Conservation (phyloP, 1,140 invertebrate species). For the Nasonia longicornis region DNA sequence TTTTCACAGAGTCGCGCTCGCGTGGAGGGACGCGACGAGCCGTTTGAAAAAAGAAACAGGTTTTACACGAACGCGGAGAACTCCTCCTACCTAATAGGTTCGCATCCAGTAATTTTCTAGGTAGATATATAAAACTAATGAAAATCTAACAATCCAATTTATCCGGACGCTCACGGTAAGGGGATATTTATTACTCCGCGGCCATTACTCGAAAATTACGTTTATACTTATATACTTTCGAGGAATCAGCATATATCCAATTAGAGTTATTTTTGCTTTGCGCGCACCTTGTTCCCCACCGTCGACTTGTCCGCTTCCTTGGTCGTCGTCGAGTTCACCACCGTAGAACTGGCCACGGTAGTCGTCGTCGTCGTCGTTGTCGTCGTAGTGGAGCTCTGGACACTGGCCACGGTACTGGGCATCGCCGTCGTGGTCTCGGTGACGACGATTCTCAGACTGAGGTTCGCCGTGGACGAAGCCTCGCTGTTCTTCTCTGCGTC, state of each 20-base stretch:
- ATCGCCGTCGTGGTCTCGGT: conserved; percentile 6
- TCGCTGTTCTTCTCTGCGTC: background rate
- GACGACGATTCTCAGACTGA: conserved; percentile 23
- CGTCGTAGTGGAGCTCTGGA: background rate
- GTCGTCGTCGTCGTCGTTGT: conserved; percentile 30
- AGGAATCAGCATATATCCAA: no score
- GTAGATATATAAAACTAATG: background rate
- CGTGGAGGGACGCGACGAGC: background rate
- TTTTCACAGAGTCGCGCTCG: background rate
- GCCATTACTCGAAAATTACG: background rate
- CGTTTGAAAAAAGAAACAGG: background rate
- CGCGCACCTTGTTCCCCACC: background rate
- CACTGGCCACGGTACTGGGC: background rate
- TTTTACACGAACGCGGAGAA: background rate
- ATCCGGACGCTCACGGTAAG: background rate
- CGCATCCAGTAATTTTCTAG: background rate
- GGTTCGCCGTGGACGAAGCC: conserved; percentile 3
- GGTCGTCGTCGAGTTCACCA: conserved; percentile 36
- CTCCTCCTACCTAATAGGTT: conserved; percentile 2
- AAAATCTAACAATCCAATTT: conserved; percentile 1
- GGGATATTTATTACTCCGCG: background rate
- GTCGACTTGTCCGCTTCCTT: conserved; percentile 20
- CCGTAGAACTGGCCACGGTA: conserved; percentile 30
- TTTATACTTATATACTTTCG: no score
- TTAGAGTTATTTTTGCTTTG: no score